phyloP scores from a whole-genome alignment of 2,888 invertebrate species.

The Xiphydria camelus region DNA sequence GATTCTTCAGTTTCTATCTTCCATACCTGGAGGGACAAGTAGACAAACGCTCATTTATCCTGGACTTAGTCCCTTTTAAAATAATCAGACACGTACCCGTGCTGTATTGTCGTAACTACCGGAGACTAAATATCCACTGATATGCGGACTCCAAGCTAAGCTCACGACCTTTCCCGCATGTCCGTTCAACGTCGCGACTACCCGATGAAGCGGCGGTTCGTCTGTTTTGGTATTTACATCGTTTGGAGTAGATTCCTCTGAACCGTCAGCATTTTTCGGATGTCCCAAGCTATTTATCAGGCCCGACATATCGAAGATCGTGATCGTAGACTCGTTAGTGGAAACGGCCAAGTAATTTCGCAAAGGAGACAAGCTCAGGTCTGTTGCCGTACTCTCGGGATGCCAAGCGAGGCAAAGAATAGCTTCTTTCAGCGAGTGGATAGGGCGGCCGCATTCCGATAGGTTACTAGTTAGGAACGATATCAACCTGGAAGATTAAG shows the following conservation, averaged over 20 bases:
- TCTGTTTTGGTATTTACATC: conserved; percentile 10
- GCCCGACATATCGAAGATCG: conserved; percentile 59
- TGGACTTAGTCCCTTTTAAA: no score
- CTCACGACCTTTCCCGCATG: conserved; percentile 64
- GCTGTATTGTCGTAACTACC: conserved; percentile 72
- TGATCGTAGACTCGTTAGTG: conserved; percentile 60
- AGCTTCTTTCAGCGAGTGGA: conserved; percentile 64
- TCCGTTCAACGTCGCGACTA: conserved; percentile 57
- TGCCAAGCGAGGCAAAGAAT: conserved; percentile 75
- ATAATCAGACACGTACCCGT: no score
- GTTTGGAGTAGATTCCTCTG: conserved; percentile 3
- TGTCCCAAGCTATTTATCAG: no score
- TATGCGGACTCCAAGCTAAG: conserved; percentile 72
- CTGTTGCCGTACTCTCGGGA: conserved; percentile 66
- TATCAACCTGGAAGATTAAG: no score
- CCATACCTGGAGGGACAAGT: no score
- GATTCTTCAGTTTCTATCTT: conserved; percentile 62
- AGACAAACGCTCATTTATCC: no score
- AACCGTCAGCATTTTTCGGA: no score
- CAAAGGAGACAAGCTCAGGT: conserved; percentile 62
- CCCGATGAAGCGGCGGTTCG: conserved; percentile 39
- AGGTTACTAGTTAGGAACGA: conserved; percentile 37
- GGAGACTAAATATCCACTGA: conserved; percentile 67
- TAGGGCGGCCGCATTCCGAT: conserved; percentile 36
- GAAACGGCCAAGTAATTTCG: conserved; percentile 69